A percentile compares a stretch with the other conserved stretches of the same genome.
Conservation (phyloP, 1,140 invertebrate genomes). For the Drosophila busckii region DNA sequence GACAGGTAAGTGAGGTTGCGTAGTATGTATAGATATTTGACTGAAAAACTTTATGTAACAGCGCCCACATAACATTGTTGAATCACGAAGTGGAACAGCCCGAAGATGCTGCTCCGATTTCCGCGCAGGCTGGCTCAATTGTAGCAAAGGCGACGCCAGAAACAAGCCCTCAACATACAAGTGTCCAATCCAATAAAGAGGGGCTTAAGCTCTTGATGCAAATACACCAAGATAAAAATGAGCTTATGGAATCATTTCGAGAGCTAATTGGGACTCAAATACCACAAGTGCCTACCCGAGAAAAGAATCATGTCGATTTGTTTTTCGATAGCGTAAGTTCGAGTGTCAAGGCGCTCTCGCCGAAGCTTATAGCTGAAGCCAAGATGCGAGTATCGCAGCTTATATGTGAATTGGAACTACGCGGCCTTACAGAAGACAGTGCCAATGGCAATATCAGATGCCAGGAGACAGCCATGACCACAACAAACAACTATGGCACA, state of each 20-base stretch:
- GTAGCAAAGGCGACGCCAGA: background rate
- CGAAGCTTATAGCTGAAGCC: conserved; percentile 66
- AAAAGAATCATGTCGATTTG: conserved; percentile 69
- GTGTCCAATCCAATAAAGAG: conserved; percentile 44
- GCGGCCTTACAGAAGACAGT: conserved; percentile 46
- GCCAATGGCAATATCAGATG: conserved; percentile 1
- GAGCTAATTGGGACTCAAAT: conserved; percentile 60
- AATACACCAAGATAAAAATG: conserved; percentile 75
- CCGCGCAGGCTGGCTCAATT: too few species aligned
- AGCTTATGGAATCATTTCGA: conserved; percentile 68
- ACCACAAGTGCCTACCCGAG: conserved; percentile 21
- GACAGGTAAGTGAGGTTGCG: too few species aligned
- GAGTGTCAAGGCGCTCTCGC: conserved; percentile 67
- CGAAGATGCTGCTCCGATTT: too few species aligned
- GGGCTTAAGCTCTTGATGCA: conserved; percentile 65
- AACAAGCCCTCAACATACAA: background rate
- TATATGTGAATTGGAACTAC: conserved; percentile 68
- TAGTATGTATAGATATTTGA: too few species aligned
- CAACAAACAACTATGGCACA: conserved; percentile 4
- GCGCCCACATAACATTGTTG: too few species aligned
- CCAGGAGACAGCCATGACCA: conserved; percentile 4
- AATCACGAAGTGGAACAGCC: too few species aligned
- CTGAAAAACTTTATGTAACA: too few species aligned
- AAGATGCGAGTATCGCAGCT: conserved; percentile 75
- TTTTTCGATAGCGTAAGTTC: conserved; percentile 76